Base-by-base conservation (phyloP, 2,113 vertebrate species). In the Acrocephalus kingi region DNA sequence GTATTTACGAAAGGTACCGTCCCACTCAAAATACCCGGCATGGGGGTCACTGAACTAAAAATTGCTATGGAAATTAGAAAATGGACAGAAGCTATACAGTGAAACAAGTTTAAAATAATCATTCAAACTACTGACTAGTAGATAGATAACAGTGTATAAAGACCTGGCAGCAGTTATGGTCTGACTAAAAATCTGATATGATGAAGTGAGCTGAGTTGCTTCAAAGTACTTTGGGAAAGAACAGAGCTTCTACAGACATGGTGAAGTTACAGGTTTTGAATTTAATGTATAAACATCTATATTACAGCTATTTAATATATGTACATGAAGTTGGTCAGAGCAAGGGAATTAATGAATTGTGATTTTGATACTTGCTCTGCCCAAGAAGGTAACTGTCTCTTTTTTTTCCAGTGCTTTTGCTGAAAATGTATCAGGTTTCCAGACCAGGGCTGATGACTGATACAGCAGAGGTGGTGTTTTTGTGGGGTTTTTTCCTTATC, bases 1-100 rank as follows among this genome's bases (percentile, higher is more conserved):
- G 68, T 94, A 76, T 93, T 95, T 94, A 82, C 48, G 74, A 55
- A 91, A 83, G 45, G 15, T 95, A 59, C 58, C 82, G 95, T 92
- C 78, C 67, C 59, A 67, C 54, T 89, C 54, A 61, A 54, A 64
- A 54, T 54, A 27, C 69, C 21, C 75, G 74, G 31, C 14, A 6
- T 45, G 58, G 79, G 69, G 92, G 58, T 94, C 88, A 82, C 56
- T 73, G 86, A 72, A 49, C 21, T 92, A 90, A 92, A 92, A 66
- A 28, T 72, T 71, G 16, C 62, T 84, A 4, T 43, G 64, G 81
- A 86, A 93, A 84, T 86, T 49, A 89, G 45, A 64, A 96, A 84
- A 55, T 24, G 46, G 79, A 35, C 69, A 87, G 78, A 90, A 95
- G 18, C 45, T 87, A 28, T 81, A 64, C 35, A 83, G 45, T 68